Evolutionary conservation across 2,113 vertebrate species (phyloP).

Genomic region (Archocentrus centrarchus): DNA sequence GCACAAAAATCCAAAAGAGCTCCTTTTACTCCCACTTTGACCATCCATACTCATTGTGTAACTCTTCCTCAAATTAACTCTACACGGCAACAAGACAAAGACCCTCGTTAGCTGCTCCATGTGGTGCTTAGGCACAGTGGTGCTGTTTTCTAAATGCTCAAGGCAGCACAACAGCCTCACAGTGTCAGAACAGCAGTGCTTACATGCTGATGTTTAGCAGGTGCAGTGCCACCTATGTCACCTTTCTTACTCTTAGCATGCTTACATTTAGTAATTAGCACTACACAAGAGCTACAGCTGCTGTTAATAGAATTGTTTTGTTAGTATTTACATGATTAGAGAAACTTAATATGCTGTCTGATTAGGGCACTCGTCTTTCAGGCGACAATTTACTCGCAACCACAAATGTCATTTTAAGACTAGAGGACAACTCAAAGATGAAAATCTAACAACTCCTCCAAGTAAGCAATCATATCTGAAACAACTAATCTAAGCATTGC

Average conservation of each 20-base stretch:
- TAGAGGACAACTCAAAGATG: neutral
- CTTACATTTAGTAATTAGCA: neutral
- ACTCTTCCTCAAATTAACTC: neutral
- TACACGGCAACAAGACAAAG: neutral
- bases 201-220: slow-evolving; percentile 5
- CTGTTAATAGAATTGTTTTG: neutral
- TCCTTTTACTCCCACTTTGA: neutral
- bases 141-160: neutral
- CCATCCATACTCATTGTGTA: neutral
- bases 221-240: neutral
- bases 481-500: neutral
- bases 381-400: neutral
- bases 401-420: neutral
- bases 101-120: neutral
- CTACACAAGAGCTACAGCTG: neutral
- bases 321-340: neutral
- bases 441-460: neutral
- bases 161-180: neutral
- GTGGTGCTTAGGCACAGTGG: neutral
- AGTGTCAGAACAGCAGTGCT: neutral
- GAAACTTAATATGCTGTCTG: neutral
- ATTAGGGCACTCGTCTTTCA: neutral
- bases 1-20: neutral
- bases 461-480: neutral
- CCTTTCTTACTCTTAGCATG: neutral